Percentiles rank a stretch among this genome's conserved stretches.
Conservation (phyloP, 2,113 vertebrate species). For the Dasyprocta punctata region DNA sequence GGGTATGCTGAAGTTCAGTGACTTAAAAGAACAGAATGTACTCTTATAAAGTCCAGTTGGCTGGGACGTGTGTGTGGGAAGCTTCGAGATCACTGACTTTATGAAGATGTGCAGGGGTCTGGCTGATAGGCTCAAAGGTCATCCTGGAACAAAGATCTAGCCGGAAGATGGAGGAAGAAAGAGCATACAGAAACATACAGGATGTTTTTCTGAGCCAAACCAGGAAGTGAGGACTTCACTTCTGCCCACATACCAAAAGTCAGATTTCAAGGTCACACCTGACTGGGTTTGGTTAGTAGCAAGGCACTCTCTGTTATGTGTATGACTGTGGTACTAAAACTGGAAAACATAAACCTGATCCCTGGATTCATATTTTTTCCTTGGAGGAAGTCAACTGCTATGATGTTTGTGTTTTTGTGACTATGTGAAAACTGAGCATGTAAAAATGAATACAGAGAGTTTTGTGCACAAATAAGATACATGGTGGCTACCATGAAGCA, state of each 20-base stretch:
- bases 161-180: neutral
- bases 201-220: neutral
- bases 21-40: neutral
- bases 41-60: neutral
- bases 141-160: neutral
- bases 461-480: neutral
- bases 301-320: neutral
- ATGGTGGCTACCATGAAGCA: neutral
- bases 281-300: neutral
- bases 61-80: neutral
- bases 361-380: neutral
- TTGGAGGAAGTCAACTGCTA: neutral
- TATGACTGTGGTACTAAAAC: neutral
- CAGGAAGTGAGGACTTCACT: neutral
- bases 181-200: neutral
- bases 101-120: neutral
- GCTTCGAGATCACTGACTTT: too few relatives aligned
- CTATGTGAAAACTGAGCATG: neutral
- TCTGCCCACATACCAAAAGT: neutral
- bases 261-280: neutral
- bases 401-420: neutral
- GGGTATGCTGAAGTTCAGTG: neutral
- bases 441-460: neutral
- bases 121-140: neutral
- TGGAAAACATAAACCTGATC: neutral